Evolutionary conservation across 2,113 vertebrate genomes (phyloP).

Genomic region (Echinops telfairi): DNA sequence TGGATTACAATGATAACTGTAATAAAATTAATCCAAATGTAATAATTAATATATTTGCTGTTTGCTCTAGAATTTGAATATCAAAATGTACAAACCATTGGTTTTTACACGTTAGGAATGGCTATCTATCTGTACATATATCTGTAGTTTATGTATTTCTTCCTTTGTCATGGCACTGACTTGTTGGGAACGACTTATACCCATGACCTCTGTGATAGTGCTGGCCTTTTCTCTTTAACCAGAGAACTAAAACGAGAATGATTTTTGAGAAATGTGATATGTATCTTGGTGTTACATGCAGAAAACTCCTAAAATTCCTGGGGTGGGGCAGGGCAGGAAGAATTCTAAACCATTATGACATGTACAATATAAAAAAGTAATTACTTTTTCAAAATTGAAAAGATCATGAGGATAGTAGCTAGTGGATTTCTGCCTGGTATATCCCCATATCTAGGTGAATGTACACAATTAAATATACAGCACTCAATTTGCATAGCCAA

Average conservation of each 20-base stretch:
- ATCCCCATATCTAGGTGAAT: not conserved
- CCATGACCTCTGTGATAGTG: not conserved
- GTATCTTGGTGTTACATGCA: not conserved
- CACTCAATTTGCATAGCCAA: not conserved
- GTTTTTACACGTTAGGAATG: not conserved
- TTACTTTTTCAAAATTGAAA: not conserved
- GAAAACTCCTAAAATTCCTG: not conserved
- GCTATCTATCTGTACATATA: not conserved
- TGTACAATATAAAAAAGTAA: not conserved
- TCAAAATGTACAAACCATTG: not conserved
- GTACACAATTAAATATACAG: not conserved
- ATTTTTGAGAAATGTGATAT: slow-evolving; percentile 16
- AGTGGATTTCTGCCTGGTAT: too few relatives aligned
- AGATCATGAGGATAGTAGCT: not conserved
- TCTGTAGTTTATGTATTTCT: not conserved
- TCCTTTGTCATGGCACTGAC: not conserved
- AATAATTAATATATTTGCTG: not conserved
- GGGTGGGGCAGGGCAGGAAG: not conserved
- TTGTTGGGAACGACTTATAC: not conserved
- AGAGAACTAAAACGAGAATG: not conserved
- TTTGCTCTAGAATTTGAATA: not conserved
- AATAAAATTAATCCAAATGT: not conserved
- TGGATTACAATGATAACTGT: not conserved
- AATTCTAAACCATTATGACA: not conserved
- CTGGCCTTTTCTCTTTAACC: not conserved